Conservation (phyloP, 2,888 invertebrate genomes). For the Ophion ventricosus region DNA sequence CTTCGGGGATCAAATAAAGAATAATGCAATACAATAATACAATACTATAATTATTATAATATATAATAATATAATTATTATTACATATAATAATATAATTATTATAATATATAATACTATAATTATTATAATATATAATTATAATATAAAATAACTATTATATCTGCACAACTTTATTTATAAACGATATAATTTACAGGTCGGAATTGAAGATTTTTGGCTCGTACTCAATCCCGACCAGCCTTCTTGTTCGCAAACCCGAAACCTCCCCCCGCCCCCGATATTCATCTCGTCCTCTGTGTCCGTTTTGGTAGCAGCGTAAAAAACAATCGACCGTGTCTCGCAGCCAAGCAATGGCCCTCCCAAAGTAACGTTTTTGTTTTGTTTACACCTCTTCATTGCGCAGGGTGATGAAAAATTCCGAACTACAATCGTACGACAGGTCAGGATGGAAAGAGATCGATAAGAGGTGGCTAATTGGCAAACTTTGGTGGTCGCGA, state of each 20-base stretch:
- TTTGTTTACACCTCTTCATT: background rate
- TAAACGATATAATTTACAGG: slow-evolving; percentile 36
- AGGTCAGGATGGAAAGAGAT: slow-evolving; percentile 30
- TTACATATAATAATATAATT: too few species aligned
- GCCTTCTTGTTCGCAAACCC: slow-evolving; percentile 47
- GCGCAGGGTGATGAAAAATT: background rate
- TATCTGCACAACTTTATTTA: too few species aligned
- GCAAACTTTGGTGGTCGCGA: background rate
- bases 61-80: too few species aligned
- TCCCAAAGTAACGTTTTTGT: background rate
- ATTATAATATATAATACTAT: too few species aligned
- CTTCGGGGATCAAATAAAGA: too few species aligned
- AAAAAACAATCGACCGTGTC: background rate
- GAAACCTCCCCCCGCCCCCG: slow-evolving; percentile 38
- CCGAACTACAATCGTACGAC: background rate
- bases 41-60: too few species aligned
- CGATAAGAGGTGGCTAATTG: slow-evolving; percentile 37
- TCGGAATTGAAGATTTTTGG: slow-evolving; percentile 49
- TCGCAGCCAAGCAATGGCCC: background rate
- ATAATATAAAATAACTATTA: too few species aligned
- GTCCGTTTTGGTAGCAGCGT: background rate
- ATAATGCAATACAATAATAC: too few species aligned
- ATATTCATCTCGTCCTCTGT: background rate
- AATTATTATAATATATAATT: too few species aligned
- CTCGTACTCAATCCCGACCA: slow-evolving; percentile 30